Base-by-base conservation (phyloP, 2,797 vertebrate species). In the Somateria mollissima region DNA sequence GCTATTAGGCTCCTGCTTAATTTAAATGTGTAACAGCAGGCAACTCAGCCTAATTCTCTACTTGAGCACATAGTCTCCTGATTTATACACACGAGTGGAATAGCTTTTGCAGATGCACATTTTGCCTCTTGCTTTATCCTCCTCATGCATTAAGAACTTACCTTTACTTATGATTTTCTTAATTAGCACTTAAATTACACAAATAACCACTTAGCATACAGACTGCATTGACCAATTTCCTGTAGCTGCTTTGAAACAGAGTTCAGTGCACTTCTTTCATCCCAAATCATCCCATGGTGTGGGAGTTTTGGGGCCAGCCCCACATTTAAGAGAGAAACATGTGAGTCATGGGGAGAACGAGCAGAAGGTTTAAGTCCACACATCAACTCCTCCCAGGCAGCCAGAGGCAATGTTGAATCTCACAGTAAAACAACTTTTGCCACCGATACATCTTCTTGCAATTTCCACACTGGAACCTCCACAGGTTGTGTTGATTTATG, bases 41-140 rank as follows among this genome's bases (percentile, higher is more conserved):
- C 64, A 82, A 45, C 67, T 79, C 74, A 79, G 90, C 39, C 80
- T 91, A 84, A 91, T 94, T 92, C 94, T 84, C 89, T 92, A 92
- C 92, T 95, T 82, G 87, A 94, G 88, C 69, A 90, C 82, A 82
- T 32, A 94, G 71, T 10, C 67, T 76, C 70, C 71, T 92, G 79
- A 97, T 96, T 96, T 88, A 94, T 53, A 49, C 91, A 76, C 60
- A 64, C 57, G 87, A 88, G 74, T 84, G 89, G 67, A 94, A 91
- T 45, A 73, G 92, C 60, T 94, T 91, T 82, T 84, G 83, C 3
- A 1, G 71, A 79, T 64, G 39, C 60, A 36, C 75, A 49, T 74
- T 92, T 94, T 90, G 67, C 39, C 37, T 73, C 82, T 72, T 56
- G 28, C 28, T 90, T 94, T 76, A 67, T 81, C 41, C 51, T 70